phyloP scores from a whole-genome alignment of 2,113 vertebrate species.

The Ochotona princeps region DNA sequence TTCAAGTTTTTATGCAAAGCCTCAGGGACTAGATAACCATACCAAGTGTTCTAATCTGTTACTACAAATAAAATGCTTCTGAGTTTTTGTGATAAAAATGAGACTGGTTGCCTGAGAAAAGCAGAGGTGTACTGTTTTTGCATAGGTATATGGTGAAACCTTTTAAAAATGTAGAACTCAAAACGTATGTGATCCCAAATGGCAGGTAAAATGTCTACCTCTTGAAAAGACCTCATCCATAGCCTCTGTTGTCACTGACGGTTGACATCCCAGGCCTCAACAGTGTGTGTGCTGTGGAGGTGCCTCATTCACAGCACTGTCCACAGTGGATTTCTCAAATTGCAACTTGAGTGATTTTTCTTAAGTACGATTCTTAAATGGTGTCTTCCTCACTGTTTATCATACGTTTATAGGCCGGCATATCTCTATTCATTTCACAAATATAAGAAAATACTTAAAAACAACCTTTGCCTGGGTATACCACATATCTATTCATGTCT shows the following conservation, averaged over 20 bases:
- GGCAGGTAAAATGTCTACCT: background rate
- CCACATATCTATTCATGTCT: background rate
- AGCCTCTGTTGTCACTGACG: background rate
- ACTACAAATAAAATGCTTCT: constrained; percentile 35
- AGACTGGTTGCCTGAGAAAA: background rate
- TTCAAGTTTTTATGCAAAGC: constrained; percentile 38
- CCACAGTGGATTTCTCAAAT: background rate
- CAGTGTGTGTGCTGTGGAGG: background rate
- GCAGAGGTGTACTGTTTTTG: background rate
- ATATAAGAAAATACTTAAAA: background rate
- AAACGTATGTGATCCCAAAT: constrained; percentile 40
- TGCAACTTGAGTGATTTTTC: background rate
- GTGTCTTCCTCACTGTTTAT: background rate
- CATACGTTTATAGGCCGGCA: background rate
- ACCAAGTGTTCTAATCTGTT: constrained; percentile 44
- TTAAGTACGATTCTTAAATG: background rate
- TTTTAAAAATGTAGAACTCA: constrained; percentile 23
- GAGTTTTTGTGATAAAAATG: constrained; percentile 9
- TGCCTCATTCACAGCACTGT: background rate
- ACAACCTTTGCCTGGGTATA: background rate
- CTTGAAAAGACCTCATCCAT: background rate
- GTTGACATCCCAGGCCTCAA: background rate
- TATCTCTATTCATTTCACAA: background rate
- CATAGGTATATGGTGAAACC: background rate
- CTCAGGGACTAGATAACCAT: constrained; percentile 31